phyloP scores from a whole-genome alignment of 2,888 invertebrate species.

The Megalurothrips usitatus region DNA sequence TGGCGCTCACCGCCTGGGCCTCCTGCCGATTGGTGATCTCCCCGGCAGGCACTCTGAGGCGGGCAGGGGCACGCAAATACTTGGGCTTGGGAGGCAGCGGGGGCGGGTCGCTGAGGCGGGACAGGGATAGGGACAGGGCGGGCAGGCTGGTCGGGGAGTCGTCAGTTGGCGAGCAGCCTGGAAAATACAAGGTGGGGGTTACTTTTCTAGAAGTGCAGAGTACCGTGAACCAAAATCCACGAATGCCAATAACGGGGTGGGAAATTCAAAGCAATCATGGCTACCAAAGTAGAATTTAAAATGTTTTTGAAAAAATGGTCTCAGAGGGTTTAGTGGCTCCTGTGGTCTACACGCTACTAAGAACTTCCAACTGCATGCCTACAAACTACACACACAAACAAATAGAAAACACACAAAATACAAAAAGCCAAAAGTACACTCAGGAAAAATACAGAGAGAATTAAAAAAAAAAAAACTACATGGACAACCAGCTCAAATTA shows the following conservation, averaged over 20 bases:
- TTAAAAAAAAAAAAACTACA: background rate
- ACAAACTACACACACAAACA: background rate
- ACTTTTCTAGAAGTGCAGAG: background rate
- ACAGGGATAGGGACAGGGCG: conserved; percentile 28
- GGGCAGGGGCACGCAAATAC: conserved; percentile 56
- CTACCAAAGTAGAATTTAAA: background rate
- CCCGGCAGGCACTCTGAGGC: conserved; percentile 27
- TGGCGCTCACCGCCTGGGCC: background rate
- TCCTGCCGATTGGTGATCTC: background rate
- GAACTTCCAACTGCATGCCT: too few relatives aligned
- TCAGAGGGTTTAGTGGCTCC: background rate
- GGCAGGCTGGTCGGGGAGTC: conserved; percentile 20
- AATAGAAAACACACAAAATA: background rate
- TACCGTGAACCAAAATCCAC: too few relatives aligned
- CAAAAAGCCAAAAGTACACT: background rate
- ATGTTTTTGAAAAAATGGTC: background rate
- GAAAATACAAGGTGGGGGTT: conserved; percentile 1
- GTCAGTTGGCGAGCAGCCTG: background rate
- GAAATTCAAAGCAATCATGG: too few relatives aligned
- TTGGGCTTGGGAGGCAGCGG: conserved; percentile 73
- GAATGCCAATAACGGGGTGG: too few relatives aligned
- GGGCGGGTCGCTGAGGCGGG: conserved; percentile 50
- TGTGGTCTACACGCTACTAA: background rate
- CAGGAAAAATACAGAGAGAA: too few relatives aligned
- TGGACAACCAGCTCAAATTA: background rate